Conservation (phyloP, 30 jellyfish, hydroid and myxozoan species). For the Hydractinia symbiolongicarpus region DNA sequence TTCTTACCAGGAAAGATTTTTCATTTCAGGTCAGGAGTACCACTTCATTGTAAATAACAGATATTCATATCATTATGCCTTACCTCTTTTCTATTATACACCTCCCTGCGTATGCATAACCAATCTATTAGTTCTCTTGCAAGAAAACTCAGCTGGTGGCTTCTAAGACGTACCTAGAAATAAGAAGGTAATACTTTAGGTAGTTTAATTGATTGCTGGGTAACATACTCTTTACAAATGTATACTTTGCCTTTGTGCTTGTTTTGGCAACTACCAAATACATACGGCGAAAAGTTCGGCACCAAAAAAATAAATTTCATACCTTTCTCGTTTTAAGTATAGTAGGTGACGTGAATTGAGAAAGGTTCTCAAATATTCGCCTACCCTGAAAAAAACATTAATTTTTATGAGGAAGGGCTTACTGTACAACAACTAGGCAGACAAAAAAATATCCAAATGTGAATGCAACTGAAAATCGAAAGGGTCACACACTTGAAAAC, state of each 20-base stretch:
- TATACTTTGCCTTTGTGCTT: too few species aligned
- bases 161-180: conserved; percentile 76
- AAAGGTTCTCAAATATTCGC: conserved; percentile 42
- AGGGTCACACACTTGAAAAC: too few species aligned
- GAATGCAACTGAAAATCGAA: too few species aligned
- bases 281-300: too few species aligned
- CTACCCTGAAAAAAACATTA: conserved; percentile 45
- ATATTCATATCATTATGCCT: conserved; percentile 5
- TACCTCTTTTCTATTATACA: conserved; percentile 57
- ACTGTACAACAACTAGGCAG: too few species aligned
- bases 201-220: background rate
- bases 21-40: background rate
- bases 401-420: too few species aligned
- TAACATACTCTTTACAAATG: too few species aligned
- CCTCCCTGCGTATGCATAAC: conserved; percentile 76
- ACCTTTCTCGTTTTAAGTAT: conserved; percentile 50
- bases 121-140: conserved; percentile 78
- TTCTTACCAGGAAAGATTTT: too few species aligned
- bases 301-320: background rate
- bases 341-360: conserved; percentile 39
- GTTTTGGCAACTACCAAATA: too few species aligned
- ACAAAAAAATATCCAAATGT: too few species aligned
- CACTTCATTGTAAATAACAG: background rate
- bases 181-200: background rate
- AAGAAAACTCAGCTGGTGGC: conserved; percentile 60